A percentile compares a stretch with the other conserved stretches of the same genome.
These are phyloP conservation scores for Probaryconus sp. DNA, from an alignment of 1,140 invertebrate species.

Conservation along the genomic window DNA sequence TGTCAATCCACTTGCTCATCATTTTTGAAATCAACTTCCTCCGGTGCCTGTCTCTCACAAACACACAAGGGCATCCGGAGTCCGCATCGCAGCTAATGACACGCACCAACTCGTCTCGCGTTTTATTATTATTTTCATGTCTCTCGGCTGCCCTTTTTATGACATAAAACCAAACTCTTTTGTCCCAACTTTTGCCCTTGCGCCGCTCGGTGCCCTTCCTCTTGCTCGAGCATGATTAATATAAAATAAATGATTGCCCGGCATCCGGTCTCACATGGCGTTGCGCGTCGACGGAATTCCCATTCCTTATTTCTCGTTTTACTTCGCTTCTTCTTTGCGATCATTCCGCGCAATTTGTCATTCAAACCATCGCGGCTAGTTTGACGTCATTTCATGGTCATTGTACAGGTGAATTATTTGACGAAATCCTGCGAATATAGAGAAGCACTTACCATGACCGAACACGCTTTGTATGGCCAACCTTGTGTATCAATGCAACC, in stretches of 20 bases:
- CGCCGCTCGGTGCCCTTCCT: slow-evolving; percentile 66
- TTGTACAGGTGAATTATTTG: slow-evolving; percentile 74
- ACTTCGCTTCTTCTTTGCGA: slow-evolving; percentile 66
- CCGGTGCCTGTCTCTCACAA: slow-evolving; percentile 47
- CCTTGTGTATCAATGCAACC: slow-evolving; percentile 52
- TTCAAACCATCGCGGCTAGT: slow-evolving; percentile 76
- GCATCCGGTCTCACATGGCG: slow-evolving; percentile 75
- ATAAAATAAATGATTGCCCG: slow-evolving; percentile 77
- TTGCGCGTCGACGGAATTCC: slow-evolving; percentile 66
- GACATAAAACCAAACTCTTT: slow-evolving; percentile 41
- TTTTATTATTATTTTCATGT: slow-evolving; percentile 44
- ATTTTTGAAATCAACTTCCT: slow-evolving; percentile 72
- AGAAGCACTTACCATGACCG: slow-evolving; percentile 57
- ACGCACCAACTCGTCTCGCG: slow-evolving; percentile 70
- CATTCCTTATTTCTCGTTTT: slow-evolving; percentile 62
- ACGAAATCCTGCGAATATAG: slow-evolving; percentile 55
- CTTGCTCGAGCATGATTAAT: slow-evolving; percentile 74
- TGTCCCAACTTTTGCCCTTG: slow-evolving; percentile 55
- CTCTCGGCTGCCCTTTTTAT: slow-evolving; percentile 42
- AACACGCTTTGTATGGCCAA: slow-evolving; percentile 41
- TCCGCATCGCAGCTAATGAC: slow-evolving; percentile 74
- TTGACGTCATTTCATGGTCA: slow-evolving; percentile 77
- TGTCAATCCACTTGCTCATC: slow-evolving; percentile 75
- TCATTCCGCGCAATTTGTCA: slow-evolving; percentile 77
- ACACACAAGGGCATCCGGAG: slow-evolving; percentile 71